Evolutionary conservation across 2,113 vertebrate genomes (phyloP), one percentile per base, ranked within the genome.

Genomic region (Labeo catla): DNA sequence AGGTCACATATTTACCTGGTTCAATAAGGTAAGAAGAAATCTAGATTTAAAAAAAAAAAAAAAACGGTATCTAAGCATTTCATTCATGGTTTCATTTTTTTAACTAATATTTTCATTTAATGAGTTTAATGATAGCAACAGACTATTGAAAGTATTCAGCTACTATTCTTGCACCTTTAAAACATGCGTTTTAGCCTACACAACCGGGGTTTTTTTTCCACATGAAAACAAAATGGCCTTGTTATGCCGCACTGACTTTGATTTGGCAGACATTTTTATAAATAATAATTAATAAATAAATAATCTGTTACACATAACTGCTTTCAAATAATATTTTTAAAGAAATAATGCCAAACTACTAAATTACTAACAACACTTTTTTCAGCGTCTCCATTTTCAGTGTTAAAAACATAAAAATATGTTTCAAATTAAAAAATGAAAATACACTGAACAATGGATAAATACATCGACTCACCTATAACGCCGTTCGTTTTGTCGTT

Each of bases 1-100:
- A 86, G 7, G 65, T 84, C 13, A 89, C 80, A n/a, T 72, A 59
- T 77, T 79, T 91, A 2, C 87, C 77, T 80, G 54, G 34, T 34
- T 54, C 7, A 61, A 57, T 2, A 8, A 36, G 4, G 8, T 72
- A 19, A 72, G 8, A 16, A 72, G 68, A 72, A 72, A 72, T 72
- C 8, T 4, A 72, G 68, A 21, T 68, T 28, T 1, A 28, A 28
- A 28, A 28, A 28, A 2, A 28, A 28, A 28, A 28, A 28, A 28
- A 28, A n/a, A 73, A n/a, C n/a, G 0, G 43, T 13, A 73, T 23
- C 66, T 39, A 43, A 39, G 39, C 6, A 39, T 39, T 68, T 19
- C 0, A 66, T 66, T 36, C 0, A 66, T 34, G 10, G 61, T 28
- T 65, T 28, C 4, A 65, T 65, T 23, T 9, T 4, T 12, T 28